Percentiles rank a stretch among this genome's conserved stretches.
phyloP scores from a whole-genome alignment of 2,888 invertebrate genomes.

The Limnephilus lunatus region DNA sequence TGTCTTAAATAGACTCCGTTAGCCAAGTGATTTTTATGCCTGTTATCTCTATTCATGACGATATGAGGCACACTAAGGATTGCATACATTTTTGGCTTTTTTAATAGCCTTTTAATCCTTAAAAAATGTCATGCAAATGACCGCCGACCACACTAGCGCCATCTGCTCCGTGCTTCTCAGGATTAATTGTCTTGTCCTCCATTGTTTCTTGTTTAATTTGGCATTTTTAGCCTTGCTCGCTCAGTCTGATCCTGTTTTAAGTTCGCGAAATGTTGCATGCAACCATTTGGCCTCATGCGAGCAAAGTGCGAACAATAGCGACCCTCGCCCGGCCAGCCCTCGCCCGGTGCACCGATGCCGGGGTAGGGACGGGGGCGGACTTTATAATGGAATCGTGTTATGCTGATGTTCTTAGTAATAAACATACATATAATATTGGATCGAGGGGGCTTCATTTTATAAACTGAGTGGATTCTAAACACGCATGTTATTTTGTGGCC shows the following conservation, averaged over 20 bases:
- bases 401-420: constrained; percentile 63
- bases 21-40: no score
- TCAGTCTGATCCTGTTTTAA: not conserved
- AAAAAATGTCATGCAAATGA: no score
- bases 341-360: not conserved
- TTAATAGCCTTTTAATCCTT: no score
- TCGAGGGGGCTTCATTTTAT: constrained; percentile 43
- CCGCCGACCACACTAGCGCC: no score
- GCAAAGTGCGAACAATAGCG: constrained; percentile 58
- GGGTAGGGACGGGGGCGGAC: constrained; percentile 34
- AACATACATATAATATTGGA: constrained; percentile 59
- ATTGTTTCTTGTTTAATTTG: not conserved
- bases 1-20: no score
- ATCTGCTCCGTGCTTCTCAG: no score
- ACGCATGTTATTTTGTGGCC: constrained; percentile 37
- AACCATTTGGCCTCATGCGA: not conserved
- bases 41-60: no score
- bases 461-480: constrained; percentile 47
- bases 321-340: constrained; percentile 44
- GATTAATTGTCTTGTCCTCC: no score
- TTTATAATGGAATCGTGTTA: constrained; percentile 64
- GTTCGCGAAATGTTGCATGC: constrained; percentile 56
- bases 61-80: no score
- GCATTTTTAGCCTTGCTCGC: not conserved
- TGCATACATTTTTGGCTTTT: no score